Evolutionary conservation across 1,140 invertebrate species (phyloP).

Genomic region (Drosophila kohkoa): DNA sequence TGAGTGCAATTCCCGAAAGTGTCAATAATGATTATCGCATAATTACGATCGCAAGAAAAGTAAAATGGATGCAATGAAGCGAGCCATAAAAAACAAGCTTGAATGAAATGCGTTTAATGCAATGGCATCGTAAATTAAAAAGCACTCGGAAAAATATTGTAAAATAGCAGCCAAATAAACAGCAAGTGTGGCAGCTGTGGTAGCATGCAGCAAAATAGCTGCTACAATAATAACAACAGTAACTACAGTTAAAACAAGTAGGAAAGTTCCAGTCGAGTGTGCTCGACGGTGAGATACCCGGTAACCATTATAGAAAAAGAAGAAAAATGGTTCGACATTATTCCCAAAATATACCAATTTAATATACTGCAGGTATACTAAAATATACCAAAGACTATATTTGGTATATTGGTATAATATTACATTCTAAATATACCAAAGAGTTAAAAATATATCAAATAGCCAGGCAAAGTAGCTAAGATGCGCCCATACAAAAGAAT

Average conservation of each 20-base stretch:
- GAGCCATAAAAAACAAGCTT: constrained; percentile 30
- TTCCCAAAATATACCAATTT: too few species aligned
- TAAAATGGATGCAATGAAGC: constrained; percentile 5
- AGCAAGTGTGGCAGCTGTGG: constrained; percentile 15
- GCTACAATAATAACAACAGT: constrained; percentile 24
- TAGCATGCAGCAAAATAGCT: constrained; percentile 24
- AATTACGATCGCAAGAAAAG: constrained; percentile 30
- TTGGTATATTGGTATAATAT: too few species aligned
- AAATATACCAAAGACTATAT: too few species aligned
- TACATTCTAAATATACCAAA: too few species aligned
- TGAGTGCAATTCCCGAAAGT: constrained; percentile 7
- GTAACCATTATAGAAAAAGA: too few species aligned
- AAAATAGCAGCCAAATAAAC: constrained; percentile 41
- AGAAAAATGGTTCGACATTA: too few species aligned
- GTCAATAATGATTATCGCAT: constrained; percentile 32
- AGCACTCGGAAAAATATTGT: constrained; percentile 35
- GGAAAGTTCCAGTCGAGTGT: not conserved
- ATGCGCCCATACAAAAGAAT: too few species aligned
- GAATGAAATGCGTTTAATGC: constrained; percentile 20
- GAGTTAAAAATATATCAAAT: too few species aligned
- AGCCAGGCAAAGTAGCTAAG: too few species aligned
- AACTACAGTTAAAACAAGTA: not conserved
- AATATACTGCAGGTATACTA: too few species aligned
- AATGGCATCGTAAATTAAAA: constrained; percentile 18
- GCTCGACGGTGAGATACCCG: not conserved